Evolutionary conservation across 1,140 invertebrate genomes (phyloP), one percentile per base, ranked within the genome.

Genomic region (Chymomyza costata): DNA sequence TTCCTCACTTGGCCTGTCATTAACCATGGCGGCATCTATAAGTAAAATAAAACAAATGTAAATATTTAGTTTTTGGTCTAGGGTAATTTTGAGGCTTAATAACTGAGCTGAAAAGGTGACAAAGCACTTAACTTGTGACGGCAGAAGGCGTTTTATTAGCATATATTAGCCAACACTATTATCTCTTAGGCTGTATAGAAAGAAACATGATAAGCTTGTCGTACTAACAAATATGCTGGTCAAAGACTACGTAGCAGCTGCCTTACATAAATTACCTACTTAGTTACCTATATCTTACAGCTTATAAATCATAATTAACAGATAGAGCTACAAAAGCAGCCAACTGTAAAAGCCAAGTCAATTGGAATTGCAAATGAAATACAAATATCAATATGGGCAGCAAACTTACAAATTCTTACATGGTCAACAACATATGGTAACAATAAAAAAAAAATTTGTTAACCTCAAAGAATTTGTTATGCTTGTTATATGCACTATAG

Each of bases 231-330:
- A 43, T 53, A 58, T 28, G 55, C 67, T 51, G 48, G 37, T 35
- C 25, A 47, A 37, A 58, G 56, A 62, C 50, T 62, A 65, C 50
- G 41, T 34, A 46, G 13, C 57, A 55, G 57, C 38, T 52, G 62
- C 30, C 60, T 35, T 46, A 44, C 61, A 78, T 74, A 70, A 76
- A 74, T 78, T 78, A 59, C 28, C 13, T 16, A 30, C 30, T 74
- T 65, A 76, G 78, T 78, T 78, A 59, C 28, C 13, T 16, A 30
- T 35, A 34, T 38, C n/a, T 11, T 54, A n/a, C n/a, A 6, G 56
- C 50, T 37, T 44, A 78, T 78, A 78, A 78, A 71, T 76, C 71
- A 68, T 65, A 73, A 68, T 65, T 61, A 65, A 57, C 62, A n/a
- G n/a, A n/a, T 34, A 46, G 45, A 43, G 41, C 30, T 46, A 50